A percentile compares a stretch with the other conserved stretches of the same genome.
phyloP scores from a whole-genome alignment of 2,888 invertebrate genomes.

The Rhabditophanes sp. region DNA sequence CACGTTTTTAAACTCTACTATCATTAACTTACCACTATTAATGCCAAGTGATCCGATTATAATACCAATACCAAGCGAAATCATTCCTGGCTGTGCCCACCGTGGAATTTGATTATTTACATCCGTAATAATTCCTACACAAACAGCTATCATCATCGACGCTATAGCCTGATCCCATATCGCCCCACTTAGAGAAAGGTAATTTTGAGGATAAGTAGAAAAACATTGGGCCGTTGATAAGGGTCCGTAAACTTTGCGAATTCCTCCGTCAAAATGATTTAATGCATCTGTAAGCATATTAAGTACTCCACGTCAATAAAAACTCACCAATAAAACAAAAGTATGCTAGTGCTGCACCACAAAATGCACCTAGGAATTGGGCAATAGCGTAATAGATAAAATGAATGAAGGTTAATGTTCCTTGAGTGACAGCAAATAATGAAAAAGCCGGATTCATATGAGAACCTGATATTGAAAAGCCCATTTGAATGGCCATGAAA shows the following conservation, averaged over 20 bases:
- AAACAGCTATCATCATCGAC: too few relatives aligned
- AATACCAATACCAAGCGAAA: conserved; percentile 4
- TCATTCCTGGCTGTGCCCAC: conserved; percentile 1
- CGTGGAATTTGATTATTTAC: conserved; percentile 3
- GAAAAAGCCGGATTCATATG: conserved; percentile 1
- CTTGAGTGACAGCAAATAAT: conserved; percentile 1
- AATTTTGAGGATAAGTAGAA: conserved; percentile 2
- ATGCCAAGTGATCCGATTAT: conserved; percentile 4
- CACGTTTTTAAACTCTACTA: too few relatives aligned
- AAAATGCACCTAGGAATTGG: conserved; percentile 2
- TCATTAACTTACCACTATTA: conserved; percentile 5
- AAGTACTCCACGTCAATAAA: background rate
- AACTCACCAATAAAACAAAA: conserved; percentile 2
- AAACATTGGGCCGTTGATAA: background rate
- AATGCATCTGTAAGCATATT: conserved; percentile 1
- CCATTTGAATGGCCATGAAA: too few relatives aligned
- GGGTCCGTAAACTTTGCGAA: conserved; percentile 1
- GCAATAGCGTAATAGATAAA: conserved; percentile 4
- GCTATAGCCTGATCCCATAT: conserved; percentile 1
- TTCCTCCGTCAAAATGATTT: conserved; percentile 3
- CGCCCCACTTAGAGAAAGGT: conserved; percentile 1
- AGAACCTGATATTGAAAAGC: background rate
- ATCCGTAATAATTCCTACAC: conserved; percentile 2
- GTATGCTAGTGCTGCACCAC: background rate
- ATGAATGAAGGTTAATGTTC: conserved; percentile 2